A percentile compares a stretch with the other conserved stretches of the same genome.
Evolutionary conservation across 2,888 invertebrate genomes (phyloP).

Genomic region (Drosophila glabriapex): DNA sequence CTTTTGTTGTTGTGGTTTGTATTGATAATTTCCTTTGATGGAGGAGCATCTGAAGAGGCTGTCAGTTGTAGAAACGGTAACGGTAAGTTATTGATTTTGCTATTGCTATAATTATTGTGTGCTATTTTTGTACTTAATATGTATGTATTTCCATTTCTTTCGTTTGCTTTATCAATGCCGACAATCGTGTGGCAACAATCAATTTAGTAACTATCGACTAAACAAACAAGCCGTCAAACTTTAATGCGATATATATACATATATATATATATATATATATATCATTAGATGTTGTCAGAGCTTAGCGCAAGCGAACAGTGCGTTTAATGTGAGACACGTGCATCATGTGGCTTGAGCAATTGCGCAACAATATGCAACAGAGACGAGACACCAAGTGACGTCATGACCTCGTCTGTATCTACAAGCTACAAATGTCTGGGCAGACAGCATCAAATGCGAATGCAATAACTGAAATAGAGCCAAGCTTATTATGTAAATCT

Average conservation of each 20-base stretch:
- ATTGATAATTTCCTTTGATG: conserved; percentile 15
- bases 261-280: background rate
- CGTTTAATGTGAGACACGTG: conserved; percentile 65
- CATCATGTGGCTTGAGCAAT: background rate
- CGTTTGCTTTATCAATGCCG: conserved; percentile 25
- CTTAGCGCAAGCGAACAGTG: conserved; percentile 4
- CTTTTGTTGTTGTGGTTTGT: conserved; percentile 3
- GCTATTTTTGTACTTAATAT: conserved; percentile 32
- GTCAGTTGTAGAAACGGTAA: background rate
- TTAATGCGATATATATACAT: background rate
- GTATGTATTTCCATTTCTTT: conserved; percentile 1
- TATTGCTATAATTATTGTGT: conserved; percentile 25
- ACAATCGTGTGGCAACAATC: conserved; percentile 39
- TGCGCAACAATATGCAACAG: conserved; percentile 9
- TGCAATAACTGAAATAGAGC: conserved; percentile 30
- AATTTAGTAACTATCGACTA: conserved; percentile 59
- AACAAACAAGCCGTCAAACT: conserved; percentile 46
- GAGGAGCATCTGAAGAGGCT: background rate
- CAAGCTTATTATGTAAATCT: conserved; percentile 19
- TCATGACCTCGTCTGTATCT: conserved; percentile 16
- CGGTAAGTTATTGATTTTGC: conserved; percentile 15
- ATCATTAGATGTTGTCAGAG: conserved; percentile 1
- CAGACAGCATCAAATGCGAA: conserved; percentile 54
- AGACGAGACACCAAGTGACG: conserved; percentile 28
- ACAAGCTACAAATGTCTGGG: conserved; percentile 46